A percentile compares a stretch with the other conserved stretches of the same genome.
phyloP scores from a whole-genome alignment of 2,888 invertebrate genomes.

The Atethmia centrago region DNA sequence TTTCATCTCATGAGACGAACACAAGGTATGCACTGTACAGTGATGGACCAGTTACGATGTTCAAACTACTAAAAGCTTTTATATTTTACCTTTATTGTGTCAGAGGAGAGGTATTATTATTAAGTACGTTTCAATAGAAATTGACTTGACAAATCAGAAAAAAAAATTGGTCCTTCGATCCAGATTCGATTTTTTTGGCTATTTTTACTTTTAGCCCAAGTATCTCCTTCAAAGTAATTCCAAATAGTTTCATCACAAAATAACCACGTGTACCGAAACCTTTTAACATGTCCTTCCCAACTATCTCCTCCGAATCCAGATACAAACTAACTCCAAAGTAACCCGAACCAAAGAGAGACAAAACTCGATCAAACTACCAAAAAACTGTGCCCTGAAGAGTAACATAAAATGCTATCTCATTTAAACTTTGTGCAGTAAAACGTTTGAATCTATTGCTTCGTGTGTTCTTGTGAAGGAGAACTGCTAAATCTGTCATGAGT shows the following conservation, averaged over 20 bases:
- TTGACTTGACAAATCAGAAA: too few relatives aligned
- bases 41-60: constrained; percentile 43
- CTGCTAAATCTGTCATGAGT: constrained; percentile 59
- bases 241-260: not conserved
- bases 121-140: not conserved
- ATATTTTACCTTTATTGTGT: not conserved
- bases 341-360: constrained; percentile 42
- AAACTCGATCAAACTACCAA: constrained; percentile 70
- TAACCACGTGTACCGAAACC: not conserved
- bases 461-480: constrained; percentile 35
- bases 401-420: constrained; percentile 72
- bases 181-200: not conserved
- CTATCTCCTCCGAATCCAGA: constrained; percentile 11
- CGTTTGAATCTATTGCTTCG: constrained; percentile 55
- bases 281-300: constrained; percentile 16
- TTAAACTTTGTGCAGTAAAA: constrained; percentile 70
- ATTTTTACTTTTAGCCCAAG: too few relatives aligned
- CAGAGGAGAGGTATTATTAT: not conserved
- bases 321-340: constrained; percentile 45
- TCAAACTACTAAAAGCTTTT: constrained; percentile 39
- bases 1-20: constrained; percentile 59
- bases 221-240: not conserved
- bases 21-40: constrained; percentile 29
- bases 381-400: constrained; percentile 60
- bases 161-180: constrained; percentile 2